Evolutionary conservation across 2,797 vertebrate species (phyloP).

Genomic region (Chromobotia macracanthus): DNA sequence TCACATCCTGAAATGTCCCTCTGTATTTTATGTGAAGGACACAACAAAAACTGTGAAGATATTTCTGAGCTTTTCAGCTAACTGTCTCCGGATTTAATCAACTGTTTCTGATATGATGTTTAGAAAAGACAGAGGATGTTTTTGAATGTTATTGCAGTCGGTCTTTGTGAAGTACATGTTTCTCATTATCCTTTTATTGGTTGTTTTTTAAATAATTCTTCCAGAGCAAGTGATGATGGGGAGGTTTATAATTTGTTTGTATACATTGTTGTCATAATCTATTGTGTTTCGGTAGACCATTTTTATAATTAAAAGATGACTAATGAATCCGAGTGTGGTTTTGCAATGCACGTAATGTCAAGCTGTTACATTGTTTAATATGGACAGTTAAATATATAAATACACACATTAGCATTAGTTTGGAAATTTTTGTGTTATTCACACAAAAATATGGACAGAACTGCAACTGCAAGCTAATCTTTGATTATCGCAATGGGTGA

Average conservation of each 20-base stretch:
- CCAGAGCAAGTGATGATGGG: slow-evolving; percentile 74
- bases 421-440: not conserved
- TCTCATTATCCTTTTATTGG: slow-evolving; percentile 70
- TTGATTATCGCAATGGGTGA: not conserved
- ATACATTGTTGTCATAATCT: slow-evolving; percentile 84
- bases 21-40: slow-evolving; percentile 70
- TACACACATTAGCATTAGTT: not conserved
- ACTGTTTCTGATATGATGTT: slow-evolving; percentile 76
- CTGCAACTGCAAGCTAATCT: not conserved
- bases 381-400: not conserved
- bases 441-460: not conserved
- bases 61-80: slow-evolving; percentile 71
- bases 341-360: not conserved
- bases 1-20: slow-evolving; percentile 48
- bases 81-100: slow-evolving; percentile 66
- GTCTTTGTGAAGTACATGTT: slow-evolving; percentile 81
- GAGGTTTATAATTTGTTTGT: slow-evolving; percentile 83
- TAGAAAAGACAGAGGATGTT: slow-evolving; percentile 69
- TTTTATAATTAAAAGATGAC: slow-evolving; percentile 85
- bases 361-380: not conserved
- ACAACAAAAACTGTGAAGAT: slow-evolving; percentile 75
- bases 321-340: slow-evolving; percentile 41
- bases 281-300: slow-evolving; percentile 84
- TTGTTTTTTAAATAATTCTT: slow-evolving; percentile 74
- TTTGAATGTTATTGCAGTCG: slow-evolving; percentile 77